phyloP scores from a whole-genome alignment of 2,797 vertebrate species.

The Sphenopsis melanotis region DNA sequence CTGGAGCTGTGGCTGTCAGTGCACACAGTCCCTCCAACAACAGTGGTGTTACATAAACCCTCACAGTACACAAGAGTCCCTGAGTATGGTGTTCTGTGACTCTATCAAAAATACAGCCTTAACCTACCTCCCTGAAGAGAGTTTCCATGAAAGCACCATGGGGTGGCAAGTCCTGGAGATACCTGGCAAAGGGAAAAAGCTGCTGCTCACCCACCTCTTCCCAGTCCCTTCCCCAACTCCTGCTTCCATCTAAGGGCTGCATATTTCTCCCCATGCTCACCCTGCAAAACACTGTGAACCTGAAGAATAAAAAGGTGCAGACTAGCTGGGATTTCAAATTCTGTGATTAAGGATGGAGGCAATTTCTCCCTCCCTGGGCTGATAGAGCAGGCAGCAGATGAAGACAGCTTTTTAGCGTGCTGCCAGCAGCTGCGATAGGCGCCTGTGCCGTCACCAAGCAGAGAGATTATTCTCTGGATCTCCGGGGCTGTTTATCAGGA shows the following conservation, averaged over 20 bases:
- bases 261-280: neutral
- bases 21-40: neutral
- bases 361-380: constrained; percentile 40
- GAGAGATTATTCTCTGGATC: constrained; percentile 66
- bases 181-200: neutral
- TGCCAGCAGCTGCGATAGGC: constrained; percentile 73
- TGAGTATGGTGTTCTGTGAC: neutral
- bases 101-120: neutral
- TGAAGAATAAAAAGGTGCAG: constrained; percentile 66
- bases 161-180: neutral
- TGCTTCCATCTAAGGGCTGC: neutral
- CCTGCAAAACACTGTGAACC: neutral
- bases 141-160: neutral
- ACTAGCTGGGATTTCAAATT: constrained; percentile 71
- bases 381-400: constrained; percentile 53
- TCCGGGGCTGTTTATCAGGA: constrained; percentile 74
- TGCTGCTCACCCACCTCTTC: neutral
- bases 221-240: neutral
- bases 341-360: constrained; percentile 69
- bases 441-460: constrained; percentile 58
- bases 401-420: constrained; percentile 61
- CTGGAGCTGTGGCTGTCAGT: rapidly evolving
- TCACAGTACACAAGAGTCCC: neutral
- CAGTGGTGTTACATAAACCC: neutral
- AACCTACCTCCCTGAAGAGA: neutral